Evolutionary conservation across 2,113 vertebrate species (phyloP).

Genomic region (Hymenochirus boettgeri): DNA sequence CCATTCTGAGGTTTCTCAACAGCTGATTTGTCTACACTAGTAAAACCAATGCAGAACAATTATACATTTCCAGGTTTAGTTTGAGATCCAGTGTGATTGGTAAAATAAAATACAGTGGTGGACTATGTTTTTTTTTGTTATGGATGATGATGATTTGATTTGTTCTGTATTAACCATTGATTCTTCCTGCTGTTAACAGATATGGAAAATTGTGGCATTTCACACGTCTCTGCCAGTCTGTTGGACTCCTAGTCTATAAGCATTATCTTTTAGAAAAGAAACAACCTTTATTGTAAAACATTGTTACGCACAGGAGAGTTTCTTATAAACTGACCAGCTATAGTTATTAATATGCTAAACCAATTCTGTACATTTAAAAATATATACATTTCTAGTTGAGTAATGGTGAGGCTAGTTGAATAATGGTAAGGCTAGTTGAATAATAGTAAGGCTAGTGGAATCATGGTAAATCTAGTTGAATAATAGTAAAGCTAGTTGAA

Average conservation of each 20-base stretch:
- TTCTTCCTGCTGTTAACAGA: constrained; percentile 65
- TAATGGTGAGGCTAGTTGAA: too few relatives aligned
- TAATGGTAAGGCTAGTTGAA: too few relatives aligned
- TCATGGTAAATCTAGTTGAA: too few relatives aligned
- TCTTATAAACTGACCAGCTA: too few relatives aligned
- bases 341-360: too few relatives aligned
- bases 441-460: too few relatives aligned
- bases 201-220: constrained; percentile 63
- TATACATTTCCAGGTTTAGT: not conserved
- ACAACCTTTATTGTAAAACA: too few relatives aligned
- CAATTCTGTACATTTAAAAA: too few relatives aligned
- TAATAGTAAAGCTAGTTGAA: too few relatives aligned
- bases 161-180: constrained; percentile 55
- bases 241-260: constrained; percentile 27
- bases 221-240: constrained; percentile 66
- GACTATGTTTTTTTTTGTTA: constrained; percentile 61
- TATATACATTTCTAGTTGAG: too few relatives aligned
- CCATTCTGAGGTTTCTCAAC: not conserved
- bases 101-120: constrained; percentile 46
- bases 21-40: not conserved
- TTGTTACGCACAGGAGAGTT: too few relatives aligned
- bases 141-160: constrained; percentile 66
- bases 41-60: not conserved
- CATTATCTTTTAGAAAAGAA: too few relatives aligned
- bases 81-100: constrained; percentile 43